Evolutionary conservation across 2,113 vertebrate genomes (phyloP).

Genomic region (Apodemus speciosus): DNA sequence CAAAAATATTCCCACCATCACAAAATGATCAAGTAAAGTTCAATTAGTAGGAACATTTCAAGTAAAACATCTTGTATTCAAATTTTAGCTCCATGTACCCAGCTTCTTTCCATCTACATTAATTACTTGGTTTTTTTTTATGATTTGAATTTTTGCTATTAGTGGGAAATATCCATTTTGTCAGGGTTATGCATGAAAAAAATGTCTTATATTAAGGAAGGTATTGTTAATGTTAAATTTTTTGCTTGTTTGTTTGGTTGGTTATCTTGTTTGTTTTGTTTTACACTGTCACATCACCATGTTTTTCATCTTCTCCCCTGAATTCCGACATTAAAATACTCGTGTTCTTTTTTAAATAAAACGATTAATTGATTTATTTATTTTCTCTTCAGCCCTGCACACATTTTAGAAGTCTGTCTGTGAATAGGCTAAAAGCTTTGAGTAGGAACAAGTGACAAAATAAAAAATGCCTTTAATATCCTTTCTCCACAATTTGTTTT

Average conservation of each 20-base stretch:
- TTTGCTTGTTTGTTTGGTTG: not conserved
- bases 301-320: not conserved
- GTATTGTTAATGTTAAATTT: conserved; percentile 43
- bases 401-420: no score
- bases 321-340: not conserved
- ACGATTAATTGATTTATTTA: no score
- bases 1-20: not conserved
- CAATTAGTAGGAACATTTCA: not conserved
- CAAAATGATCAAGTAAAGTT: not conserved
- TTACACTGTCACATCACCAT: not conserved
- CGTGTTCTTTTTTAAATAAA: no score
- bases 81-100: not conserved
- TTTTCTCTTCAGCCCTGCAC: no score
- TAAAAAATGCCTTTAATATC: no score
- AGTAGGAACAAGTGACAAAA: no score
- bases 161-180: conserved; percentile 54
- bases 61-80: not conserved
- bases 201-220: conserved; percentile 13
- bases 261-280: not conserved
- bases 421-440: no score
- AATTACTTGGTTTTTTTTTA: conserved; percentile 33
- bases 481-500: no score
- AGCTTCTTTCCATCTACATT: conserved; percentile 33
- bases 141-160: conserved; percentile 52
- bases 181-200: conserved; percentile 26